A percentile compares a stretch with the other conserved stretches of the same genome.
phyloP scores from a whole-genome alignment of 2,888 invertebrate species.

The Copidosoma aretas region DNA sequence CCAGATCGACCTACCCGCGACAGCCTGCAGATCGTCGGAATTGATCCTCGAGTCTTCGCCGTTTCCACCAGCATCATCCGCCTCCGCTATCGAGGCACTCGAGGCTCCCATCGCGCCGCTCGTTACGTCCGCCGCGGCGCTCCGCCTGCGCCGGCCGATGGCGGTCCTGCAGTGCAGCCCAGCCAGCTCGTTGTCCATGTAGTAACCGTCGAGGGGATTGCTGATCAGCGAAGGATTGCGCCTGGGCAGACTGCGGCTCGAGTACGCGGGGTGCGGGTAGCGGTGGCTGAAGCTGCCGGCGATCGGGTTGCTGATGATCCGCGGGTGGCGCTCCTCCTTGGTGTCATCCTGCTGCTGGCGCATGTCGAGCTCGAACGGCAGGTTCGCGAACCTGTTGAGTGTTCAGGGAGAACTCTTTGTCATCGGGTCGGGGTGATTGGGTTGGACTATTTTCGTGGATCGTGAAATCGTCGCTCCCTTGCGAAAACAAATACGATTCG shows the following conservation, averaged over 20 bases:
- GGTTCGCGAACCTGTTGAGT: constrained; percentile 53
- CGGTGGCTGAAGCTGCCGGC: constrained; percentile 17
- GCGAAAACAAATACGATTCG: too few relatives aligned
- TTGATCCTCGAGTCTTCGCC: constrained; percentile 32
- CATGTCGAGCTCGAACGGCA: constrained; percentile 56
- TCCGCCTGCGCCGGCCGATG: constrained; percentile 33
- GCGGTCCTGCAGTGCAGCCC: constrained; percentile 23
- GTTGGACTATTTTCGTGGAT: too few relatives aligned
- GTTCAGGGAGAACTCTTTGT: too few relatives aligned
- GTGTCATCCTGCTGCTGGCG: constrained; percentile 46
- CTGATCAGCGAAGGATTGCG: constrained; percentile 55
- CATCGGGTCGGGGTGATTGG: too few relatives aligned
- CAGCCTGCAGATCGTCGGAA: constrained; percentile 2
- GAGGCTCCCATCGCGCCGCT: too few relatives aligned
- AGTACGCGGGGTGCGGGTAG: constrained; percentile 47
- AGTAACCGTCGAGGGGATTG: constrained; percentile 54
- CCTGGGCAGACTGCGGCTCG: constrained; percentile 52
- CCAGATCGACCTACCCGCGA: neutral
- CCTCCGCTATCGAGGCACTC: constrained; percentile 34
- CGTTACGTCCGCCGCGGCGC: constrained; percentile 5
- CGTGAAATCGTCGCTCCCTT: too few relatives aligned
- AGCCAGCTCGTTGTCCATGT: constrained; percentile 51
- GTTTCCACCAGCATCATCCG: constrained; percentile 4
- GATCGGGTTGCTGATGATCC: constrained; percentile 52
- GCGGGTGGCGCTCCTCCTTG: constrained; percentile 55